phyloP scores from a whole-genome alignment of 1,140 invertebrate genomes.

The Metopolophium dirhodum region DNA sequence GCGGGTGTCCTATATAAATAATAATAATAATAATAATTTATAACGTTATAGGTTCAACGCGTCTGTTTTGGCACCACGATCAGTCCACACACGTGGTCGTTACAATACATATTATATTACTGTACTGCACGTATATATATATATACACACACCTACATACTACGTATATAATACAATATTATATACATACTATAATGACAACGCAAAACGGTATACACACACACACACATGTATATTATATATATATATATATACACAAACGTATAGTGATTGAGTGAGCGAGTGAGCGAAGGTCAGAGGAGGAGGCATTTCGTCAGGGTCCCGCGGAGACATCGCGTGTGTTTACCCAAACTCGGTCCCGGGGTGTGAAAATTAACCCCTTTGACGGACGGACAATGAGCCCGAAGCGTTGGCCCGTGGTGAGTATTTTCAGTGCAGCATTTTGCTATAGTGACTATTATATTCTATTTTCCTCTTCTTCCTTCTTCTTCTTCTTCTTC shows the following conservation, averaged over 20 bases:
- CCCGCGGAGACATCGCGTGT: constrained; percentile 1
- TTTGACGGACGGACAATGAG: constrained; percentile 38
- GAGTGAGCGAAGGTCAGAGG: not conserved
- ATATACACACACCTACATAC: too few species aligned
- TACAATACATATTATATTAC: constrained; percentile 7
- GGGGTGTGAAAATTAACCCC: constrained; percentile 54
- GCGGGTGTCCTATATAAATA: constrained; percentile 37
- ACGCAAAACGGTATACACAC: constrained; percentile 23
- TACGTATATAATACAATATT: too few species aligned
- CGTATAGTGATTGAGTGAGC: not conserved
- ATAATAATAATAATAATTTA: not conserved
- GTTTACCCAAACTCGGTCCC: constrained; percentile 39
- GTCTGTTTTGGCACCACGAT: constrained; percentile 52
- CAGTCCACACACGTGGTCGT: not conserved
- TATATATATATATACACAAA: not conserved
- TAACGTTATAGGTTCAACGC: not conserved
- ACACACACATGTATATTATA: not conserved
- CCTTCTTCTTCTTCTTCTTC: too few species aligned
- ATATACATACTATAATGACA: not conserved
- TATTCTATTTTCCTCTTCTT: not conserved
- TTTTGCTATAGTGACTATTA: not conserved
- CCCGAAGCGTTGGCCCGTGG: not conserved
- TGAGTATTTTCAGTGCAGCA: not conserved
- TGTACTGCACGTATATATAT: not conserved
- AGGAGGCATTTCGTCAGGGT: constrained; percentile 10